Evolutionary conservation across 2,113 vertebrate genomes (phyloP).

Genomic region (Ahaetulla prasina): DNA sequence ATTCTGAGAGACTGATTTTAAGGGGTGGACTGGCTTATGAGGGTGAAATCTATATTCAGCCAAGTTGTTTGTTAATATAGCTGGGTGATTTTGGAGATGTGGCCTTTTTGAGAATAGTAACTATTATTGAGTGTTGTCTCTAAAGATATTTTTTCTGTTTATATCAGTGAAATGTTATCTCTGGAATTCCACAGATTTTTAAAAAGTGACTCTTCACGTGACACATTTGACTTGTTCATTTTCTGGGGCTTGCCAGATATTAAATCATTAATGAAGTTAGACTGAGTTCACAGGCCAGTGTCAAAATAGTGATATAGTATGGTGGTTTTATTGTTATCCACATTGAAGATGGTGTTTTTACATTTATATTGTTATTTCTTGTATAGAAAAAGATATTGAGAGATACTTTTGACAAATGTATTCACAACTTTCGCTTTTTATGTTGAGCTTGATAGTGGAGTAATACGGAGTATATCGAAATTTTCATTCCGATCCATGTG

Average conservation of each 20-base stretch:
- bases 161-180: not conserved
- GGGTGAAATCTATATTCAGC: not conserved
- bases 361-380: not conserved
- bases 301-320: not conserved
- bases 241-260: not conserved
- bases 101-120: not conserved
- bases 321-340: not conserved
- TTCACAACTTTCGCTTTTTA: not conserved
- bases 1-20: not conserved
- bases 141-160: not conserved
- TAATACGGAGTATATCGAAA: not conserved
- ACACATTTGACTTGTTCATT: not conserved
- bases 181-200: not conserved
- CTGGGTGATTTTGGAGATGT: too few species aligned
- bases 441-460: not conserved
- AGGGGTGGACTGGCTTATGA: not conserved
- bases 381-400: not conserved
- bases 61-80: not conserved
- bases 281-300: not conserved
- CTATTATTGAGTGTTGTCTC: not conserved
- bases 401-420: not conserved
- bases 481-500: not conserved
- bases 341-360: not conserved
- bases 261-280: not conserved
- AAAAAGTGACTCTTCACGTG: not conserved